Evolutionary conservation across 2,888 invertebrate species (phyloP).

Genomic region (Luperina nickerlii): DNA sequence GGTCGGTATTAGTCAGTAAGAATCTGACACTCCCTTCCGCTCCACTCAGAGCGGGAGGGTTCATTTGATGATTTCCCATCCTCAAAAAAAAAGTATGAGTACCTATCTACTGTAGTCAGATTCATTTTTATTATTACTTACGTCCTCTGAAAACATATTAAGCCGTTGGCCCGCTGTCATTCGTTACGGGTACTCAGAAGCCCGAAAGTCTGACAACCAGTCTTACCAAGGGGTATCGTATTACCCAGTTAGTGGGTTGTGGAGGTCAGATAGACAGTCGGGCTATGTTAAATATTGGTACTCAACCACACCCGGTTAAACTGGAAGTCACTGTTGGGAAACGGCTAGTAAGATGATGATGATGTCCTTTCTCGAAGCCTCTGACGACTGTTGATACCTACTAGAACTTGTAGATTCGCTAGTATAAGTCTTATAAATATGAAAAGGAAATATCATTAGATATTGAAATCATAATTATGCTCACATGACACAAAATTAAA

Average conservation of each 20-base stretch:
- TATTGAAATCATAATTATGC: not conserved
- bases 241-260: too few relatives aligned
- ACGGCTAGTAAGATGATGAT: not conserved
- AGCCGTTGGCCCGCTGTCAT: too few relatives aligned
- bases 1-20: too few relatives aligned
- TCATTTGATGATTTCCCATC: too few relatives aligned
- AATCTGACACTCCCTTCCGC: too few relatives aligned
- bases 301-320: too few relatives aligned
- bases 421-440: not conserved
- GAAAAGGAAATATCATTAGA: not conserved
- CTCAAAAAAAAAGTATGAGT: too few relatives aligned
- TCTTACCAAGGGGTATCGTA: too few relatives aligned
- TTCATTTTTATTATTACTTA: not conserved
- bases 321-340: not conserved
- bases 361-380: not conserved
- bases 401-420: not conserved
- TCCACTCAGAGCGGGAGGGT: too few relatives aligned
- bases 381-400: not conserved
- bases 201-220: too few relatives aligned
- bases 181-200: not conserved
- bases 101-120: not conserved
- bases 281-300: too few relatives aligned
- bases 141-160: not conserved
- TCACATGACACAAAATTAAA: conserved; percentile 6
- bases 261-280: too few relatives aligned